Conservation (phyloP, 2,888 invertebrate genomes). For the Empis livida region DNA sequence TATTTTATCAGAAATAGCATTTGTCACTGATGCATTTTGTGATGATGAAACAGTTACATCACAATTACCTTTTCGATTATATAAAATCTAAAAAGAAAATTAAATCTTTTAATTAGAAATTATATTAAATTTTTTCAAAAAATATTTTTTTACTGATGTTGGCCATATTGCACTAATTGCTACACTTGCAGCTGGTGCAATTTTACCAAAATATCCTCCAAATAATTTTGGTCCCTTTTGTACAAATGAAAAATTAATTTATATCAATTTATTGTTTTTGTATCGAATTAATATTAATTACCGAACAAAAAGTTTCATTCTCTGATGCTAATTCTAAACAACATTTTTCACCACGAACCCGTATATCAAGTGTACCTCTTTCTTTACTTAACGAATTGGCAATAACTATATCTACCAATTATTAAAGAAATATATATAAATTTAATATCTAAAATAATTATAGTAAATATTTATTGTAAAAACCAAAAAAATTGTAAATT, state of each 20-base stretch:
- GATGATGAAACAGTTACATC: constrained; percentile 21
- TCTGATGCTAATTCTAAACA: constrained; percentile 22
- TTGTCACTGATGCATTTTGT: constrained; percentile 9
- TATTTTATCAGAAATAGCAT: constrained; percentile 1
- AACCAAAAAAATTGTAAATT: too few relatives aligned
- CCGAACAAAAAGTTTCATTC: constrained; percentile 11
- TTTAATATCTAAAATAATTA: too few relatives aligned
- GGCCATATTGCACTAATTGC: constrained; percentile 29
- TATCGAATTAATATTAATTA: constrained; percentile 9
- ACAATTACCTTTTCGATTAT: constrained; percentile 29
- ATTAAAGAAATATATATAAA: too few relatives aligned
- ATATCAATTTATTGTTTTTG: too few relatives aligned
- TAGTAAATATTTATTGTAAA: too few relatives aligned
- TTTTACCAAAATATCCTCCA: constrained; percentile 26
- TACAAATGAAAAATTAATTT: too few relatives aligned
- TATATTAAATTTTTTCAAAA: background rate
- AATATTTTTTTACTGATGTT: constrained; percentile 21
- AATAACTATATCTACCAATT: constrained; percentile 22
- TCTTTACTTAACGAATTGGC: constrained; percentile 14
- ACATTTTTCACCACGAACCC: constrained; percentile 20
- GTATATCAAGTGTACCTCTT: constrained; percentile 19
- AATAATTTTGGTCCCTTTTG: constrained; percentile 20
- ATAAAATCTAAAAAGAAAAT: constrained; percentile 23
- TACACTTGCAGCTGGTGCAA: constrained; percentile 21
- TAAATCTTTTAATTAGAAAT: background rate